phyloP scores from a whole-genome alignment of 2,888 invertebrate species.

The Spodoptera littoralis region DNA sequence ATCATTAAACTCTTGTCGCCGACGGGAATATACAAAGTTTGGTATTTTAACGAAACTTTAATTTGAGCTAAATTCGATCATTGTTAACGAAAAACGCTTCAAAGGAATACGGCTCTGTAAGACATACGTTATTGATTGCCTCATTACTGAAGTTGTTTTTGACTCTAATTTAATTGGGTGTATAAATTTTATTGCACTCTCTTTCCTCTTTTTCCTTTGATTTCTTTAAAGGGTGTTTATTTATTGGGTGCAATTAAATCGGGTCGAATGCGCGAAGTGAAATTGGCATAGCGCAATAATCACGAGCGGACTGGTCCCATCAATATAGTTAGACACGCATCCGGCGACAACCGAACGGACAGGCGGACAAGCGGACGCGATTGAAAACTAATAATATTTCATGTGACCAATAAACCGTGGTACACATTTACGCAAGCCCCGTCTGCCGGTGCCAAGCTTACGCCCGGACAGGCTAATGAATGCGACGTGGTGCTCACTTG shows the following conservation, averaged over 20 bases:
- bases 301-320: slow-evolving; percentile 72
- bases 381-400: slow-evolving; percentile 80
- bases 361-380: slow-evolving; percentile 76
- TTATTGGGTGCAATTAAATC: slow-evolving; percentile 72
- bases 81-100: slow-evolving; percentile 69
- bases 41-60: slow-evolving; percentile 84
- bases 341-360: slow-evolving; percentile 78
- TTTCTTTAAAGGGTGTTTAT: slow-evolving; percentile 66
- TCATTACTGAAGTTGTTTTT: slow-evolving; percentile 73
- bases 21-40: slow-evolving; percentile 60
- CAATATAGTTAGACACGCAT: slow-evolving; percentile 81
- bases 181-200: slow-evolving; percentile 74
- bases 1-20: slow-evolving; percentile 75
- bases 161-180: slow-evolving; percentile 80
- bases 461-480: slow-evolving; percentile 62
- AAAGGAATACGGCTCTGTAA: slow-evolving; percentile 60
- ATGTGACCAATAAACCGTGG: slow-evolving; percentile 69
- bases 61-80: slow-evolving; percentile 72
- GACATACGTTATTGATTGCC: slow-evolving; percentile 73
- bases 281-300: slow-evolving; percentile 74
- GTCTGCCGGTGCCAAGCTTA: slow-evolving; percentile 53
- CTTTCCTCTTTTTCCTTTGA: slow-evolving; percentile 54
- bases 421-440: slow-evolving; percentile 73
- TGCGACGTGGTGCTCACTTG: slow-evolving; percentile 41
- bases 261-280: slow-evolving; percentile 64